Evolutionary conservation across 2,113 vertebrate species (phyloP).

Genomic region (Meles meles): DNA sequence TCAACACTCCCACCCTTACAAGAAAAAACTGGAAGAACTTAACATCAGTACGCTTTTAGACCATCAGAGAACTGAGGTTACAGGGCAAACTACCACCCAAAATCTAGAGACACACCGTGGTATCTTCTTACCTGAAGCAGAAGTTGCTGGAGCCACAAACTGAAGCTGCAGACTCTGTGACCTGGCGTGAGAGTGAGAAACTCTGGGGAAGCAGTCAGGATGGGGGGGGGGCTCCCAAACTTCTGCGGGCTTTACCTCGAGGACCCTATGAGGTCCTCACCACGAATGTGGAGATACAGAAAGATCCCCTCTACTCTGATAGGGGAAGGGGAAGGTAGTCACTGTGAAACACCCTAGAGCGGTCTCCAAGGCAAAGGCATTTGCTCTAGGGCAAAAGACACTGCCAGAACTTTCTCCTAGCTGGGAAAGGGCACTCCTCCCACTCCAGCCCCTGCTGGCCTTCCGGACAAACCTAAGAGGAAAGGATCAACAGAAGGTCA

Average conservation of each 20-base stretch:
- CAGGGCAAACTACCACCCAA: not conserved
- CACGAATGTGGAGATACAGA: not conserved
- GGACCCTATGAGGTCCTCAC: not conserved
- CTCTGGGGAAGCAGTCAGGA: not conserved
- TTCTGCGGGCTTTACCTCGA: not conserved
- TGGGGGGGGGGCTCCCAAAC: no score
- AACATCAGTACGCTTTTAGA: not conserved
- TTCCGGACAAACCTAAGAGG: not conserved
- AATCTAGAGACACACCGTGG: not conserved
- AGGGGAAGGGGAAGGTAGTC: not conserved
- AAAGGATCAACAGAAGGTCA: not conserved
- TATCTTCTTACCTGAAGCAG: not conserved
- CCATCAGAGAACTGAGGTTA: not conserved
- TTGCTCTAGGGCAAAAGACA: not conserved
- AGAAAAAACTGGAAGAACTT: not conserved
- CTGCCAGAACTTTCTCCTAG: not conserved
- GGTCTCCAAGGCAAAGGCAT: not conserved
- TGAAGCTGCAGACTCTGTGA: not conserved
- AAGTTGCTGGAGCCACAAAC: not conserved
- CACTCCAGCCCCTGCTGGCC: not conserved
- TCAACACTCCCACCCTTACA: not conserved
- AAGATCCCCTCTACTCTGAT: not conserved
- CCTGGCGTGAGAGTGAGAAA: not conserved
- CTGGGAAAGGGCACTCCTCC: not conserved
- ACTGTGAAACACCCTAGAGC: not conserved